Evolutionary conservation across 2,797 vertebrate genomes (phyloP), one percentile per base, ranked within the genome.

Genomic region (Xiphorhynchus erythropygius): DNA sequence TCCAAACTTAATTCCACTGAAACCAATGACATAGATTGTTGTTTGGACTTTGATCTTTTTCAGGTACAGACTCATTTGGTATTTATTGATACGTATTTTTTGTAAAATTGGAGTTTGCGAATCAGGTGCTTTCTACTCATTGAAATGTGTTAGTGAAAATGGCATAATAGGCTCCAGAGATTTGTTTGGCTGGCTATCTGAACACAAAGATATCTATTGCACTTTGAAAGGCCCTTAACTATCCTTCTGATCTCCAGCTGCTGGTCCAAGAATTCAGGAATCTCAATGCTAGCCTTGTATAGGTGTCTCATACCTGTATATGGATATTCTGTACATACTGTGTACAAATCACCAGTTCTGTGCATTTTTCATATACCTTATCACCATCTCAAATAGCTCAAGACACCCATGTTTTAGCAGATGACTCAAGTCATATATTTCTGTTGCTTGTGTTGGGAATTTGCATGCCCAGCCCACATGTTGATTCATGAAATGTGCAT

Each of bases 401-500:
- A 60, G 37, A 64, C 32, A 4, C 17, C 32, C 41, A 2, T 15
- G 7, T 41, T 88, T 71, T 15, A 75, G 41, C 8, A n/a, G 7
- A 8, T 25, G 5, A 59, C 23, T 63, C 8, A 47, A 59, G 5
- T 14, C 3, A 13, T 30, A 41, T 21, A 28, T 55, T 33, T 63
- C 7, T 6, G 13, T 57, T 69, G 2, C 30, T 52, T 47, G 49
- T 32, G 11, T 16, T 24, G 3, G 6, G 16, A 76, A 63, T 83
- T 68, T 53, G 39, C 4, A 52, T 59, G 63, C 8, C n/a, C 0
- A 0, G 11, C 5, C 37, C 9, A 35, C 5, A 42, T 28, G 24
- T 15, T 21, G 25, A 75, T 57, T 37, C 4, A 27, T 53, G 49
- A 84, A 89, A 69, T 18, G 11, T 9, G 2, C 11, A 10, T 6